Evolutionary conservation across 2,113 vertebrate species (phyloP), one percentile per base, ranked within the genome.

Genomic region (Polypterus bichir): DNA sequence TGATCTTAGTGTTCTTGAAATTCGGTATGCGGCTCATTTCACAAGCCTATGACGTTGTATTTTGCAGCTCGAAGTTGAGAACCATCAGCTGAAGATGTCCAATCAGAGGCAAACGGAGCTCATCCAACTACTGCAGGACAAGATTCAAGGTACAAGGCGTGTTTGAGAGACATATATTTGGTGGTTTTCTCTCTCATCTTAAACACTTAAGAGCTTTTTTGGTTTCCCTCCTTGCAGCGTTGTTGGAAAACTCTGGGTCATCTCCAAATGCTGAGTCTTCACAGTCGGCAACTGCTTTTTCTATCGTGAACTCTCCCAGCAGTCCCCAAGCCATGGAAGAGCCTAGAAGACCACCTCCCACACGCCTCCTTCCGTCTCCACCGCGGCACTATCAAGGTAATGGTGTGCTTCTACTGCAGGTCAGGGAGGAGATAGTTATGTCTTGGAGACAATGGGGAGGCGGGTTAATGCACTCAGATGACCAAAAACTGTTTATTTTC

Each of bases 51-150:
- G 27, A 27, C 2, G 27, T 27, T 48, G 69, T 67, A 48, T 71
- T 71, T 70, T 46, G 9, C 69, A 97, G 94, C 91, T 97, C 76
- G 93, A 97, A 74, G 75, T 84, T 47, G 93, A 96, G 78, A 97
- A 95, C 80, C 89, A 90, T 70, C 86, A 86, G 64, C 71, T 97
- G 73, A 95, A 89, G 79, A 75, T 69, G 68, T 81, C 75, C 53
- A 97, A 97, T 72, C 69, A 79, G 71, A 89, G 73, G 60, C 87
- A 96, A 73, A 76, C 68, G 0, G 90, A 90, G 51, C 89, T 93
- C 78, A 89, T 95, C 59, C 74, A 80, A 70, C 54, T 79, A 56
- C 87, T 97, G 71, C 90, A 87, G 68, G 88, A 86, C 68, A 85
- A 90, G 51, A 69, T 96, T 3, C 88, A 91, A 82, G 85, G 94